Percentiles rank a stretch among this genome's conserved stretches.
phyloP scores from a whole-genome alignment of 2,113 vertebrate genomes.

The Canis aureus region DNA sequence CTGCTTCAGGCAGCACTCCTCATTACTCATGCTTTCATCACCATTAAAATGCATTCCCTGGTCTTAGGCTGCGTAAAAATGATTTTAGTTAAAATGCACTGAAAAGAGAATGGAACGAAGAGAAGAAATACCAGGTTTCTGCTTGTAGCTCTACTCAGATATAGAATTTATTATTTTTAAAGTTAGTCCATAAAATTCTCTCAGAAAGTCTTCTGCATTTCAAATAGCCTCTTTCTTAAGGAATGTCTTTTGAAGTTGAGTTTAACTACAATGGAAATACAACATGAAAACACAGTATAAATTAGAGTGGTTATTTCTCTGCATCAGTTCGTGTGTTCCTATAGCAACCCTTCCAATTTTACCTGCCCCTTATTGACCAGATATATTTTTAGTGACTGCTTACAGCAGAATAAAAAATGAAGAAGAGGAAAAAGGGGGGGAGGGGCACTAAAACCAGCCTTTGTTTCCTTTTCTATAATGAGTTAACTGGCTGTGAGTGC shows the following conservation, averaged over 20 bases:
- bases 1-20: rapidly evolving
- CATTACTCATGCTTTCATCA: background rate
- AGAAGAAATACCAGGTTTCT: slow-evolving; percentile 50
- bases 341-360: slow-evolving; percentile 66
- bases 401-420: slow-evolving; percentile 46
- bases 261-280: slow-evolving; percentile 46
- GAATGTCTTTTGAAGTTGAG: slow-evolving; percentile 58
- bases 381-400: slow-evolving; percentile 67
- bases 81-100: background rate
- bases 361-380: slow-evolving; percentile 73
- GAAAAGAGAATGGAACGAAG: slow-evolving; percentile 51
- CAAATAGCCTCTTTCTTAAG: slow-evolving; percentile 26
- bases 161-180: slow-evolving; percentile 64
- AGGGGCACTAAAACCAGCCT: background rate
- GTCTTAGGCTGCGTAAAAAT: slow-evolving; percentile 9
- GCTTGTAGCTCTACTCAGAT: background rate
- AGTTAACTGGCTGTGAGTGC: slow-evolving; percentile 41
- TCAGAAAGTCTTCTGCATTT: background rate
- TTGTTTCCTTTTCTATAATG: background rate
- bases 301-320: slow-evolving; percentile 37
- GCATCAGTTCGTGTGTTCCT: slow-evolving; percentile 57
- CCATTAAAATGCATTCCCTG: background rate
- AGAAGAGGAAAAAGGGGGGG: background rate
- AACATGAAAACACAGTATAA: slow-evolving; percentile 37
- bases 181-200: slow-evolving; percentile 53